Conservation (phyloP, 2,113 vertebrate genomes). For the Istiophorus platypterus region DNA sequence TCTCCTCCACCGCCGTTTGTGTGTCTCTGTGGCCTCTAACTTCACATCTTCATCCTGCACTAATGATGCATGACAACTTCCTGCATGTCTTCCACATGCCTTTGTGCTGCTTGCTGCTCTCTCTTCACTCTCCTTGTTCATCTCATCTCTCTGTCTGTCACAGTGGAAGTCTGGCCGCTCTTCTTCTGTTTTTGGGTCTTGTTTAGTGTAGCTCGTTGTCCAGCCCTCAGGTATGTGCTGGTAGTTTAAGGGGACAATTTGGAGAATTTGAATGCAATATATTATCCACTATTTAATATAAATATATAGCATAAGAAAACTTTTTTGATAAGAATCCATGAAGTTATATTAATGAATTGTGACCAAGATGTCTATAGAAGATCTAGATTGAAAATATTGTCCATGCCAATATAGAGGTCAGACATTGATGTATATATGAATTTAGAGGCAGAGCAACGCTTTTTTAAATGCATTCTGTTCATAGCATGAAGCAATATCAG, state of each 20-base stretch:
- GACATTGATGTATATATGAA: not conserved
- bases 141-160: slow-evolving; percentile 29
- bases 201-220: not conserved
- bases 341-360: not conserved
- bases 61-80: slow-evolving; percentile 64
- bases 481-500: not conserved
- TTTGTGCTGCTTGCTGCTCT: slow-evolving; percentile 41
- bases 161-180: slow-evolving; percentile 33
- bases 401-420: not conserved
- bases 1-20: not conserved
- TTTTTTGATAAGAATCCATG: not conserved
- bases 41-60: slow-evolving; percentile 48
- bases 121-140: slow-evolving; percentile 32
- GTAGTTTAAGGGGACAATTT: not conserved
- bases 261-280: too few relatives aligned
- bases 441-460: not conserved
- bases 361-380: not conserved
- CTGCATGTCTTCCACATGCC: slow-evolving; percentile 56
- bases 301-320: not conserved
- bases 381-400: not conserved
- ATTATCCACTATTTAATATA: not conserved
- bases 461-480: too few relatives aligned
- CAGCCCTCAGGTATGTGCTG: not conserved
- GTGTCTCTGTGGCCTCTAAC: slow-evolving; percentile 19
- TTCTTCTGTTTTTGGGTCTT: slow-evolving; percentile 24